These are phyloP conservation scores for Eurystomus gularis DNA, from an alignment of 2,113 vertebrate genomes.

Conservation along the genomic window DNA sequence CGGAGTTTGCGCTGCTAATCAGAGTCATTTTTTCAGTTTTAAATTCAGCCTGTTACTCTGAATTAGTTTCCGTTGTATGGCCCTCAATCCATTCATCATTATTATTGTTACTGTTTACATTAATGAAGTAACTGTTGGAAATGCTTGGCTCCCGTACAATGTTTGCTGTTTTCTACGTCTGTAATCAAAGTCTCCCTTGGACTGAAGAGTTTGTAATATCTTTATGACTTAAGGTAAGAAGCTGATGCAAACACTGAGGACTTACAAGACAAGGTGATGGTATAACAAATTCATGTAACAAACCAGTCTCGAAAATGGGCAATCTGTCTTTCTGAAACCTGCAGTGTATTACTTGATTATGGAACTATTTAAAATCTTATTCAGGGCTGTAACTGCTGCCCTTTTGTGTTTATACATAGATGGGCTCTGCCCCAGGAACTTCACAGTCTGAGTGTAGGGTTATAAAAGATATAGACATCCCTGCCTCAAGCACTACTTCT, in stretches of 20 bases:
- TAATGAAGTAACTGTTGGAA: not conserved
- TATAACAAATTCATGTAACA: not conserved
- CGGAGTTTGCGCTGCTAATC: not conserved
- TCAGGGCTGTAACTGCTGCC: not conserved
- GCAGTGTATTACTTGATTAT: not conserved
- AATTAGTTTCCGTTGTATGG: not conserved
- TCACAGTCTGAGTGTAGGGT: not conserved
- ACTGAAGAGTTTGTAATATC: not conserved
- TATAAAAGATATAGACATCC: not conserved
- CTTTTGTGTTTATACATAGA: not conserved
- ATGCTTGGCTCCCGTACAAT: not conserved
- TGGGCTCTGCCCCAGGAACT: not conserved
- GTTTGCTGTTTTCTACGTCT: not conserved
- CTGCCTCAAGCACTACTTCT: not conserved
- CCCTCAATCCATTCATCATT: constrained; percentile 1
- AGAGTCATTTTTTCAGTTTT: not conserved
- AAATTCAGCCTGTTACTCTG: not conserved
- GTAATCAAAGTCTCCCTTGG: not conserved
- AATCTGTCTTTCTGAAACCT: not conserved
- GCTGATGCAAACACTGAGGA: not conserved
- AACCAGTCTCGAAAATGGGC: not conserved
- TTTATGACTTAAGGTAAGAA: not conserved
- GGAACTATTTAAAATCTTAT: not conserved
- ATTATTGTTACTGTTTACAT: not conserved
- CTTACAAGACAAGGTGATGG: not conserved